Percentiles rank a stretch among this genome's conserved stretches.
phyloP scores from a whole-genome alignment of 2,113 vertebrate genomes.

The Leuciscus idus region DNA sequence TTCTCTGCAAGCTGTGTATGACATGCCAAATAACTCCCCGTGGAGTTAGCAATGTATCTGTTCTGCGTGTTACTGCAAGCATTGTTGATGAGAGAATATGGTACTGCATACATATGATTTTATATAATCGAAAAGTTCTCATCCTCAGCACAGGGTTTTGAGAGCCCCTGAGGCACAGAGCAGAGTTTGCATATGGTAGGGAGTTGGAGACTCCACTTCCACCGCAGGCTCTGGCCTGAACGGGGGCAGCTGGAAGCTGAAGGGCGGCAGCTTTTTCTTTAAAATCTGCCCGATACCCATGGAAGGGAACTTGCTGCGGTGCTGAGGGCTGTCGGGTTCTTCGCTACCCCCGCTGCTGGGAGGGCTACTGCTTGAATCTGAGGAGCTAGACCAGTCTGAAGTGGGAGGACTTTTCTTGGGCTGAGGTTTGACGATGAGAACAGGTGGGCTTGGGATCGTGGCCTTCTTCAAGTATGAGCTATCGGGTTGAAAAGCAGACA shows the following conservation, averaged over 20 bases:
- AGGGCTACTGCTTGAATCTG: conserved; percentile 64
- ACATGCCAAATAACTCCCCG: conserved; percentile 29
- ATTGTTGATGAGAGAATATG: not conserved
- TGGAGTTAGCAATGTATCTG: not conserved
- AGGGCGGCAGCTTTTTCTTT: conserved; percentile 75
- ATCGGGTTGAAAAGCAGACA: conserved; percentile 77
- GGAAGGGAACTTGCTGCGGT: conserved; percentile 75
- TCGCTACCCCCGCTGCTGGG: conserved; percentile 66
- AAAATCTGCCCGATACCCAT: conserved; percentile 80
- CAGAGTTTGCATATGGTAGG: conserved; percentile 80
- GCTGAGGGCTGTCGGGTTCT: conserved; percentile 65
- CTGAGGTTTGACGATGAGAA: conserved; percentile 72
- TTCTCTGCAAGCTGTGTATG: conserved; percentile 21
- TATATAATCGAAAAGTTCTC: not conserved
- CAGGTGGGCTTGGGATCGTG: conserved; percentile 75
- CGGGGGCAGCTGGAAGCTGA: conserved; percentile 70
- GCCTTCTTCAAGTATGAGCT: conserved; percentile 80
- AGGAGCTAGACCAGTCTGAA: conserved; percentile 61
- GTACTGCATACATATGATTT: conserved; percentile 49
- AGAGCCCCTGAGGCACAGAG: conserved; percentile 77
- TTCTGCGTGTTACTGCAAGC: conserved; percentile 1
- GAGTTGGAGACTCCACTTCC: conserved; percentile 73
- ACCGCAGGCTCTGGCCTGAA: conserved; percentile 72
- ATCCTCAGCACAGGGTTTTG: conserved; percentile 78
- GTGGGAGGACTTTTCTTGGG: conserved; percentile 76